Evolutionary conservation across 2,888 invertebrate genomes (phyloP).

Genomic region (Standfussiana lucernea): DNA sequence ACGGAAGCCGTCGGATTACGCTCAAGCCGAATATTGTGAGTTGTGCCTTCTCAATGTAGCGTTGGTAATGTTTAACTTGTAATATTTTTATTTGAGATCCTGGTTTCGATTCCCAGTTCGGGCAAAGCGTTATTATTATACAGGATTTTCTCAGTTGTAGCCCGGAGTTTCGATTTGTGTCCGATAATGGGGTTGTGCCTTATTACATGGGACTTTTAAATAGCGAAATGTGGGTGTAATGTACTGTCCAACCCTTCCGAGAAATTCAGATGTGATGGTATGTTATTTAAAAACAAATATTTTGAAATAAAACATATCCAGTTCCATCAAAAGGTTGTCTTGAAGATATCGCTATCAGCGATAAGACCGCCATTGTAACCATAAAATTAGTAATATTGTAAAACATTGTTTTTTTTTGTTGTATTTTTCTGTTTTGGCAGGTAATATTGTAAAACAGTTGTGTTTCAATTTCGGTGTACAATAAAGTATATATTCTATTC

Average conservation of each 20-base stretch:
- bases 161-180: background rate
- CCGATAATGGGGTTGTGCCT: background rate
- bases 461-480: too few species aligned
- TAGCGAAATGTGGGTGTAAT: background rate
- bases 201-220: background rate
- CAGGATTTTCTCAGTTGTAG: background rate
- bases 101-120: background rate
- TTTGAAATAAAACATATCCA: background rate
- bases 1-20: slow-evolving; percentile 80
- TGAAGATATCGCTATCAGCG: too few species aligned
- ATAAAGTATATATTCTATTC: too few species aligned
- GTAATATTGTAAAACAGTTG: too few species aligned
- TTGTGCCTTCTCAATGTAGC: background rate
- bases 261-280: background rate
- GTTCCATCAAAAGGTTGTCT: too few species aligned
- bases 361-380: too few species aligned
- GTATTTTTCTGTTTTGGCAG: too few species aligned
- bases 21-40: slow-evolving; percentile 60
- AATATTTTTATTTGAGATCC: background rate
- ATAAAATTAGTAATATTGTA: too few species aligned
- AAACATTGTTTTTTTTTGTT: too few species aligned
- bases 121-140: background rate
- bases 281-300: background rate
- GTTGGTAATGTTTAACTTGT: background rate
- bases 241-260: background rate